Evolutionary conservation across 2,113 vertebrate genomes (phyloP).

Genomic region (Nannospalax galili): DNA sequence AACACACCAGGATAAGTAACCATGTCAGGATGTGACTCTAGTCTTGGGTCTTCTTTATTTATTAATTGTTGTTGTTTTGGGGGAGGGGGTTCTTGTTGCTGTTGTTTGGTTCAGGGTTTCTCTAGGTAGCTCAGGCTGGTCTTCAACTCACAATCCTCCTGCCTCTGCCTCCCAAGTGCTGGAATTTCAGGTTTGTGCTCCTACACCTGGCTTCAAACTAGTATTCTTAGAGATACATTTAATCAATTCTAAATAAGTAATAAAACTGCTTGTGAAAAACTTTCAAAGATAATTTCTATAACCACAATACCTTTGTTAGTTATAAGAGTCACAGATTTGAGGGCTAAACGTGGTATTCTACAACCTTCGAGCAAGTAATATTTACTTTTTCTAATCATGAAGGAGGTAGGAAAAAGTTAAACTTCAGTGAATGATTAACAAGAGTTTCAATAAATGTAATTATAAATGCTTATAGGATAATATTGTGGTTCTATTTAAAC

Average conservation of each 20-base stretch:
- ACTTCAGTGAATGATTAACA: constrained; percentile 80
- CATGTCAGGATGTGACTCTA: too few species aligned
- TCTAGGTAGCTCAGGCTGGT: neutral
- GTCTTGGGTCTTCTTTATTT: too few species aligned
- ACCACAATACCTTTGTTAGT: neutral
- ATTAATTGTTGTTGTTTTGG: too few species aligned
- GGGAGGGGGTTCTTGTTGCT: fast-evolving
- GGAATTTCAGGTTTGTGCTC: neutral
- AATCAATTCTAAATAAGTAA: constrained; percentile 49
- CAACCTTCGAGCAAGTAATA: constrained; percentile 68
- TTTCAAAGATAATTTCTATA: constrained; percentile 25
- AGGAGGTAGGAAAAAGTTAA: constrained; percentile 76
- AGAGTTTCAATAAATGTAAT: constrained; percentile 76
- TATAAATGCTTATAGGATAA: constrained; percentile 71
- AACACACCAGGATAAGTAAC: too few species aligned
- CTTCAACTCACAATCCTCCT: neutral
- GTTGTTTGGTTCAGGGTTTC: neutral
- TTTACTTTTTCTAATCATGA: constrained; percentile 77
- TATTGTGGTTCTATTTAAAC: constrained; percentile 72
- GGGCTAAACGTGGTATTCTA: constrained; percentile 39
- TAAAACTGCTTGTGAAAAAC: neutral
- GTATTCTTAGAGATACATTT: neutral
- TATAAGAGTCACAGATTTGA: neutral
- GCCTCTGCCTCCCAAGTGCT: neutral
- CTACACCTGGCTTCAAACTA: neutral